Evolutionary conservation across 37 sponge, comb jelly and placozoan genomes (phyloP).

Genomic region (Halisarca cf. caerulea): DNA sequence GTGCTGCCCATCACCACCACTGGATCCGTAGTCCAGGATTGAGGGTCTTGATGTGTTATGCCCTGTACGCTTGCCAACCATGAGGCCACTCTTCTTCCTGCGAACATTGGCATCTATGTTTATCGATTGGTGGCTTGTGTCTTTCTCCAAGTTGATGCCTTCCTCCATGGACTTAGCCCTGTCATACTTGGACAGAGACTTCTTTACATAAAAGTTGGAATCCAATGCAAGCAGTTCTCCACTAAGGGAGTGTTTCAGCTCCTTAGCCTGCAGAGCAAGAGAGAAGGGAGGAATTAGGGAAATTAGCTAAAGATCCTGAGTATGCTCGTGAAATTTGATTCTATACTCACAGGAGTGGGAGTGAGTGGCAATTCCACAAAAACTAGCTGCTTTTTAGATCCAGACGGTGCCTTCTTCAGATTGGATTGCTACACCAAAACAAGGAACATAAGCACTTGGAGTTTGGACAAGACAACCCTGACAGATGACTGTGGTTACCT

Average conservation of each 20-base stretch:
- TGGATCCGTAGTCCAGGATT: slow-evolving; percentile 2
- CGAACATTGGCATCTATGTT: not conserved
- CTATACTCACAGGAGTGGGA: no score
- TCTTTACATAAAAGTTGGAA: not conserved
- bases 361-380: no score
- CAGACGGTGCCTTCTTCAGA: no score
- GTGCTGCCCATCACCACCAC: not conserved
- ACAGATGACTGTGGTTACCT: not conserved
- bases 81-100: slow-evolving; percentile 14
- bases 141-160: not conserved
- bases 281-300: no score
- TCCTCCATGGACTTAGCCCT: slow-evolving; percentile 16
- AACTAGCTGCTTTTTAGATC: no score
- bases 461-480: not conserved
- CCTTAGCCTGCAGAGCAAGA: not conserved
- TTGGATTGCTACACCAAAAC: no score
- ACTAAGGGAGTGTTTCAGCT: not conserved
- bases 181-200: not conserved
- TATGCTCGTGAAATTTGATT: no score
- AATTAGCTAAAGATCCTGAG: no score
- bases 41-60: not conserved
- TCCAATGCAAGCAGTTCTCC: not conserved
- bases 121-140: not conserved
- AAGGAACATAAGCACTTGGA: no score
- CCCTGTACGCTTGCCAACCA: slow-evolving; percentile 7